phyloP scores from a whole-genome alignment of 1,140 invertebrate species.

The Coelopa frigida region DNA sequence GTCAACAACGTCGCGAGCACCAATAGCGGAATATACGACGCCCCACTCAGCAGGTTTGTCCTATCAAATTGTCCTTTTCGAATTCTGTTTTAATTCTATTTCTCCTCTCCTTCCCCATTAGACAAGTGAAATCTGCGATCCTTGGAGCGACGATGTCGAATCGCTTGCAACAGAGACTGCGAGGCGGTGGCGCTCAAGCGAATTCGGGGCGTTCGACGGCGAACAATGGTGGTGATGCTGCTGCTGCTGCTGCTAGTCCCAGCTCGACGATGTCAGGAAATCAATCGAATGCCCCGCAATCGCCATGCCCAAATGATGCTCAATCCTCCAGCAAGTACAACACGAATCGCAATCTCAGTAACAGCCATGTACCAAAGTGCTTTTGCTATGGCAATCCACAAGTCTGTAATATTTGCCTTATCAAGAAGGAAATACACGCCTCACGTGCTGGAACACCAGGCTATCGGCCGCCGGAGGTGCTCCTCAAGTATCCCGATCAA shows the following conservation, averaged over 20 bases:
- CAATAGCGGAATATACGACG: too few species aligned
- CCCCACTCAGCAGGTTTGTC: too few species aligned
- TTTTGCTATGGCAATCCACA: conserved; percentile 57
- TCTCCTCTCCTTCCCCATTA: too few species aligned
- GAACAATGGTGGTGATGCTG: too few species aligned
- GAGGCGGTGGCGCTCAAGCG: conserved; percentile 4
- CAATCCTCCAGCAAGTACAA: conserved; percentile 24
- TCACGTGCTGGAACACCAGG: conserved; percentile 81
- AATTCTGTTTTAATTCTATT: too few species aligned
- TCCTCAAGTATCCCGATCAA: conserved; percentile 68
- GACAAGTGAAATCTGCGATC: conserved; percentile 4
- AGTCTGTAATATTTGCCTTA: conserved; percentile 58
- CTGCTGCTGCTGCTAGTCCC: too few species aligned
- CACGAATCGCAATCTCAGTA: conserved; percentile 31
- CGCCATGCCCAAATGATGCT: background rate
- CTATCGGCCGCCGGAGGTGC: conserved; percentile 81
- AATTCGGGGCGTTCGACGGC: too few species aligned
- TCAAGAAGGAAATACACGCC: conserved; percentile 55
- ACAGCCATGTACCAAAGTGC: conserved; percentile 45
- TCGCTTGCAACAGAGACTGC: conserved; percentile 11
- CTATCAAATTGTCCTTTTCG: too few species aligned
- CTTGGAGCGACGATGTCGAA: background rate
- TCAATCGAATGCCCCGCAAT: too few species aligned
- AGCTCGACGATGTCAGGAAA: too few species aligned
- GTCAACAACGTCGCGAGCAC: background rate